A percentile compares a stretch with the other conserved stretches of the same genome.
These are phyloP conservation scores for Pantherophis guttatus DNA, from an alignment of 2,113 vertebrate genomes.

Conservation along the genomic window DNA sequence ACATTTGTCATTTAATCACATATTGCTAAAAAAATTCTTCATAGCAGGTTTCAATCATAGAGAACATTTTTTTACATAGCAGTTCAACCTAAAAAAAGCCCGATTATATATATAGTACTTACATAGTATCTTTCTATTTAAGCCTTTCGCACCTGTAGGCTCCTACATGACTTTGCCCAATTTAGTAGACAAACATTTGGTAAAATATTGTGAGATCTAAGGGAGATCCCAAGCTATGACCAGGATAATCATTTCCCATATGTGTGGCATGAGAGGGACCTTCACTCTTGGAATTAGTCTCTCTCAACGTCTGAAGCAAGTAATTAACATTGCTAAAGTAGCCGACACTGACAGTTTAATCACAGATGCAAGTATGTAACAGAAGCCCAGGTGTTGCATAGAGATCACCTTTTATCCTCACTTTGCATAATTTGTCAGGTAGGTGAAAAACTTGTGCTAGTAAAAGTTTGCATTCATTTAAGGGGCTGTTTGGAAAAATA, in stretches of 20 bases:
- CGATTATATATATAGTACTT: not conserved
- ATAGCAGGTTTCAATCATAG: not conserved
- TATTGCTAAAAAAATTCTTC: no score
- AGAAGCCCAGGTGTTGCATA: not conserved
- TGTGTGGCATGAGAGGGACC: not conserved
- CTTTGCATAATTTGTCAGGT: not conserved
- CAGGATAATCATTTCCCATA: not conserved
- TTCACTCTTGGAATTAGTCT: not conserved
- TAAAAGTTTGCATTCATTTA: not conserved
- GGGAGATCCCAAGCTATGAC: not conserved
- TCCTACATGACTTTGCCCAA: not conserved
- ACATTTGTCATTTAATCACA: not conserved
- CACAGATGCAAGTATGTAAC: not conserved
- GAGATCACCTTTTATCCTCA: not conserved
- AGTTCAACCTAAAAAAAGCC: not conserved
- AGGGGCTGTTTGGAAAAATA: not conserved
- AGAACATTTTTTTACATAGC: not conserved
- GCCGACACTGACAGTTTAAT: not conserved
- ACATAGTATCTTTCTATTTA: not conserved
- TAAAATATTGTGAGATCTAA: not conserved
- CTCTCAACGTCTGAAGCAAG: not conserved
- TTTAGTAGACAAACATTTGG: not conserved
- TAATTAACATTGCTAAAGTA: not conserved
- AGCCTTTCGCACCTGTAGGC: not conserved
- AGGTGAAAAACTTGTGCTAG: not conserved